These are phyloP conservation scores for Miniopterus natalensis DNA, from an alignment of 2,113 vertebrate genomes.

Conservation along the genomic window DNA sequence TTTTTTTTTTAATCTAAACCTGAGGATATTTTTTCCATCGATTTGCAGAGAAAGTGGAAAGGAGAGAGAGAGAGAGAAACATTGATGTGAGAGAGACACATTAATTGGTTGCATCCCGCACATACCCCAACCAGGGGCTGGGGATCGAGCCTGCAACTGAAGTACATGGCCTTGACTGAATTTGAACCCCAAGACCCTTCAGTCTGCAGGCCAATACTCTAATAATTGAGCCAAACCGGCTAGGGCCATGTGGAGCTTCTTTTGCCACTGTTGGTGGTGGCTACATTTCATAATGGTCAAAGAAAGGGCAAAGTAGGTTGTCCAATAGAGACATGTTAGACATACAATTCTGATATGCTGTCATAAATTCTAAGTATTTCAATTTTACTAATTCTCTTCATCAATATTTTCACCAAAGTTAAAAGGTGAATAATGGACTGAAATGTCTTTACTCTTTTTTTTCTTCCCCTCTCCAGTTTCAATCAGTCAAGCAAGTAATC, in stretches of 20 bases:
- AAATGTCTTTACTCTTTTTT: not conserved
- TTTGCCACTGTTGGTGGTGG: not conserved
- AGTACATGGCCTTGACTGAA: no score
- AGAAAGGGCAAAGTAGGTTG: not conserved
- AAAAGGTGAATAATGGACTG: not conserved
- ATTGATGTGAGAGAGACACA: no score
- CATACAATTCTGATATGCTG: not conserved
- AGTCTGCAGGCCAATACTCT: no score
- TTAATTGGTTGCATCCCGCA: no score
- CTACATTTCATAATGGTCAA: not conserved
- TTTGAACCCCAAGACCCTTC: no score
- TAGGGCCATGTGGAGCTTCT: not conserved
- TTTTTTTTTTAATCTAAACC: not conserved
- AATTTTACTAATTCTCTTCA: not conserved
- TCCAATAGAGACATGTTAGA: not conserved
- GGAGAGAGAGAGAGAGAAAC: no score
- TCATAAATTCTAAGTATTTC: constrained; percentile 35
- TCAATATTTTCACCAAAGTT: not conserved
- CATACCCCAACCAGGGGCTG: no score
- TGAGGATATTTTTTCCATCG: no score
- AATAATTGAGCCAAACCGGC: no score
- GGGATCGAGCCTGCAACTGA: no score
- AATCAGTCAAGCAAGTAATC: not conserved
- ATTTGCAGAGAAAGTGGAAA: no score
- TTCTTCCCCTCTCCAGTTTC: not conserved